Evolutionary conservation across 2,113 vertebrate genomes (phyloP).

Genomic region (Pollimyrus isidori): DNA sequence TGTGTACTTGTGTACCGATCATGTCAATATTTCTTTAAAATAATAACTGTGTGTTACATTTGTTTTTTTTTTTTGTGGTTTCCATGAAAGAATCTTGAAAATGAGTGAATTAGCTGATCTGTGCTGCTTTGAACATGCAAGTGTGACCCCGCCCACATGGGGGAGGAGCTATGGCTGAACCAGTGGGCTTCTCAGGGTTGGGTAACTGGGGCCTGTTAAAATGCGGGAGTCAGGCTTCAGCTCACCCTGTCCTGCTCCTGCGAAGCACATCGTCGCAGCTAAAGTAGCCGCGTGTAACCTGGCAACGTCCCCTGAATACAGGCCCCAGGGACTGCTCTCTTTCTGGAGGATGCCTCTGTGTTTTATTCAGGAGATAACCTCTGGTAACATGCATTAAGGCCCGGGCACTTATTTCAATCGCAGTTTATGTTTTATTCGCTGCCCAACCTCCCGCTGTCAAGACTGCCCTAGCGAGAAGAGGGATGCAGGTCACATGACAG

Average conservation of each 20-base stretch:
- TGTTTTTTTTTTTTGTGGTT: not conserved
- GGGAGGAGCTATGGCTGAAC: slow-evolving; percentile 3
- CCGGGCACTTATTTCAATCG: slow-evolving; percentile 59
- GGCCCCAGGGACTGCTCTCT: slow-evolving; percentile 54
- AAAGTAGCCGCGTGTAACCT: slow-evolving; percentile 62
- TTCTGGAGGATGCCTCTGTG: slow-evolving; percentile 65
- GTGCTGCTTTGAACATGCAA: not conserved
- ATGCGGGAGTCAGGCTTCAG: slow-evolving; percentile 22
- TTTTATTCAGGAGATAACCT: slow-evolving; percentile 64
- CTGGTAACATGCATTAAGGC: slow-evolving; percentile 57
- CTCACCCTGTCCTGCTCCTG: slow-evolving; percentile 48
- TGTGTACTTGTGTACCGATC: not conserved
- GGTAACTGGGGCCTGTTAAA: slow-evolving; percentile 22
- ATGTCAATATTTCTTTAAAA: not conserved
- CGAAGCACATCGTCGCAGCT: slow-evolving; percentile 58
- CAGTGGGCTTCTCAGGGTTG: not conserved
- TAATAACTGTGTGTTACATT: not conserved
- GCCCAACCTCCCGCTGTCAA: not conserved
- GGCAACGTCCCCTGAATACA: slow-evolving; percentile 60
- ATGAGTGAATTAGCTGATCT: not conserved
- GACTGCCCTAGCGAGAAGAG: not conserved
- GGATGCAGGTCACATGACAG: not conserved
- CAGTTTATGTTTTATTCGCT: slow-evolving; percentile 61
- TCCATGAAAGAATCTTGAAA: slow-evolving; percentile 11
- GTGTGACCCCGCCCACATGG: not conserved